These are phyloP conservation scores for Brachyptera risi DNA, from an alignment of 2,888 invertebrate species.

Conservation along the genomic window DNA sequence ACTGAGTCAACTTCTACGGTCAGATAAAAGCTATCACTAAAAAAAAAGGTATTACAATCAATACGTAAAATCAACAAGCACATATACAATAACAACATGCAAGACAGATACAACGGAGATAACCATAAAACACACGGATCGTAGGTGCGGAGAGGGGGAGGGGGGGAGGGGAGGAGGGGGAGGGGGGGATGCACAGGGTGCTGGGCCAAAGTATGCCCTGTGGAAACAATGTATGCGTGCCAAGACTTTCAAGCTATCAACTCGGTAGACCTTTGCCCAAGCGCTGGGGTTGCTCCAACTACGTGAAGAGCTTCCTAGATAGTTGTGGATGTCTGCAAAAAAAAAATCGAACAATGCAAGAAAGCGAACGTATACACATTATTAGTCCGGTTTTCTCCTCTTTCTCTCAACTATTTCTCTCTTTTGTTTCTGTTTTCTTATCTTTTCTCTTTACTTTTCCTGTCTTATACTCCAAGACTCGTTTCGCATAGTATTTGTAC, in stretches of 20 bases:
- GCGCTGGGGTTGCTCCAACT: neutral
- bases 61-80: constrained; percentile 8
- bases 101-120: constrained; percentile 9
- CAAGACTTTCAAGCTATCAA: neutral
- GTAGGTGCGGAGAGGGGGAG: neutral
- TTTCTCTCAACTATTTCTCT: neutral
- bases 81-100: constrained; percentile 15
- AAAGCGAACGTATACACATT: constrained; percentile 12
- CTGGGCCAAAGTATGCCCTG: constrained; percentile 13
- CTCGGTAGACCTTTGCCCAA: too few relatives aligned
- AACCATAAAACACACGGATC: constrained; percentile 16
- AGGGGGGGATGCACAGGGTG: neutral
- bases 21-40: neutral
- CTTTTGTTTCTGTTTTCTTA: neutral
- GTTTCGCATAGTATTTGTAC: constrained; percentile 13
- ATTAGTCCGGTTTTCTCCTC: neutral
- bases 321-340: constrained; percentile 4
- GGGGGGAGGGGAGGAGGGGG: neutral
- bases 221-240: constrained; percentile 8
- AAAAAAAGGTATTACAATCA: neutral
- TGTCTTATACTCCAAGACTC: neutral
- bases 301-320: constrained; percentile 15
- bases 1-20: too few relatives aligned
- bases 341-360: constrained; percentile 18
- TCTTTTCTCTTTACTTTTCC: too few relatives aligned